phyloP scores from a whole-genome alignment of 2,797 vertebrate genomes.

The Coregonus sp. region DNA sequence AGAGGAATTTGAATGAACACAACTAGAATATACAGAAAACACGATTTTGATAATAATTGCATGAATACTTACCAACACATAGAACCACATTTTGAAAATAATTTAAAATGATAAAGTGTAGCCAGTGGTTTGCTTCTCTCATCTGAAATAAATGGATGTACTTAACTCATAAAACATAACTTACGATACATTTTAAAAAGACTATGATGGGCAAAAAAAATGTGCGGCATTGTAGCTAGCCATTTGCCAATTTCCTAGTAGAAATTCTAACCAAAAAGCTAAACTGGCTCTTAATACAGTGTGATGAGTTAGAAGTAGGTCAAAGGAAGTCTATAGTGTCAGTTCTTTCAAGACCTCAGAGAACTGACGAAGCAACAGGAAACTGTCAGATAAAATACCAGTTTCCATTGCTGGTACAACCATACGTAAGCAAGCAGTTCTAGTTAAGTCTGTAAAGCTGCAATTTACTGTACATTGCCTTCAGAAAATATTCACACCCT shows the following conservation, averaged over 20 bases:
- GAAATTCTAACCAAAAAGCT: constrained; percentile 17
- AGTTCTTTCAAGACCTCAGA: constrained; percentile 31
- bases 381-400: constrained; percentile 28
- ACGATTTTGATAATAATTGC: not conserved
- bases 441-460: not conserved
- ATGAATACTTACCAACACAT: constrained; percentile 61
- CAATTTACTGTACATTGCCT: not conserved
- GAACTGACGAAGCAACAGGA: constrained; percentile 58
- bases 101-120: constrained; percentile 16
- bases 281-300: not conserved
- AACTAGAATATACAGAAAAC: not conserved
- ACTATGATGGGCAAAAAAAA: not conserved
- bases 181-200: not conserved
- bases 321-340: constrained; percentile 17
- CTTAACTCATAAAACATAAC: not conserved
- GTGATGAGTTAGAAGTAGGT: not conserved
- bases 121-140: not conserved
- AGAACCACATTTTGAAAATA: constrained; percentile 49
- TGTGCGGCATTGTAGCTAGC: not conserved
- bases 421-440: constrained; percentile 15
- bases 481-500: no score
- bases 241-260: not conserved
- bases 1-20: not conserved
- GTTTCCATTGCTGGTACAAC: not conserved
- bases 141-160: constrained; percentile 14